Base-by-base conservation (phyloP, 2,113 vertebrate genomes). In the Patagioenas fasciata region DNA sequence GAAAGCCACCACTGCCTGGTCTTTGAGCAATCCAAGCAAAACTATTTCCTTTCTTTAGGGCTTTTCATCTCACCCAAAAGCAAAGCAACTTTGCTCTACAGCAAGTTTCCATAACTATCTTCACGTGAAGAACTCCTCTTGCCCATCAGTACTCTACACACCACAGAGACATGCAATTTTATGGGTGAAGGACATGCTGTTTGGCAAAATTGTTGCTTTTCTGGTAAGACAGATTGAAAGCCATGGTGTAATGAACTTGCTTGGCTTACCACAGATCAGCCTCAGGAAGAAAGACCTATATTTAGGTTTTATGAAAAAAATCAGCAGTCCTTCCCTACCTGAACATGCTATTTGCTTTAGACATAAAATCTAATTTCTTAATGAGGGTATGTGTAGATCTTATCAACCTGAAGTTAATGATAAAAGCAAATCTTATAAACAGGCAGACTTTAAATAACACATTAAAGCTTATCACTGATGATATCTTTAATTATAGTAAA, bases 401-500 rank as follows among this genome's bases (percentile, higher is more conserved):
- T 91, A 97, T 97, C 96, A 96, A 70, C 50, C 95, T 89, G 53
- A 62, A 90, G 93, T 96, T 98, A 97, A 97, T 95, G 96, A 97
- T 97, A 97, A 98, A 97, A 98, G 95, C 92, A 95, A 97, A 97
- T 97, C 93, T 98, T 97, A 96, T 97, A 96, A 96, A 96, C 92
- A 96, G 57, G 64, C 94, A 87, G 95, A 96, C 95, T 97, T 98
- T 97, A 97, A 98, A 98, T 97, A 98, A 97, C 94, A 79, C 91
- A 96, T 97, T 97, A 97, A 97, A 91, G 83, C 95, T 97, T 97
- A 98, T 97, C 96, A 89, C 91, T 96, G 97, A 96, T 97, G 96
- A 98, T 98, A 97, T 98, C 97, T 98, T 98, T 98, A 98, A 98
- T 98, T 98, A 98, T 80, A 74, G 93, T 94, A 96, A 96, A 97